Percentiles rank a stretch among this genome's conserved stretches.
phyloP scores from a whole-genome alignment of 2,113 vertebrate species.

The Columba livia region DNA sequence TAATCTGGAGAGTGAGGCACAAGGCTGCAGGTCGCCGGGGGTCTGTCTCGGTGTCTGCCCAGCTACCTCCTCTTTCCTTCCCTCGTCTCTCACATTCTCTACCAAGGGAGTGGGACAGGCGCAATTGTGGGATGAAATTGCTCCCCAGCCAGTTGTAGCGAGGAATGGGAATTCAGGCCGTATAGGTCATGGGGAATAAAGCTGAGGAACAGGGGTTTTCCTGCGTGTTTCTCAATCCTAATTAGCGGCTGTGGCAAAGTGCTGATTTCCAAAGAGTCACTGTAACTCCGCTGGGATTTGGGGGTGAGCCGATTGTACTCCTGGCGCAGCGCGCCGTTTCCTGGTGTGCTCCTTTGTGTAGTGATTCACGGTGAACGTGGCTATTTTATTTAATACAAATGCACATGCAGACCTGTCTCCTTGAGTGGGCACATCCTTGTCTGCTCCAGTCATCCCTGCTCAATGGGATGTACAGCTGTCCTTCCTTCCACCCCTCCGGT shows the following conservation, averaged over 20 bases:
- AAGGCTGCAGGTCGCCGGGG: background rate
- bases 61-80: slow-evolving; percentile 1
- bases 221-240: background rate
- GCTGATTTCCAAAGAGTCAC: background rate
- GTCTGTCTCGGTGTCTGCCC: background rate
- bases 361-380: slow-evolving; percentile 18
- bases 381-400: background rate
- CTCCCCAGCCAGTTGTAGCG: background rate
- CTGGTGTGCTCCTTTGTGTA: background rate
- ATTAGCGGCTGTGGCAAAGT: background rate
- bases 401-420: background rate
- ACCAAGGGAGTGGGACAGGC: background rate
- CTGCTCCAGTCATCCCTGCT: background rate
- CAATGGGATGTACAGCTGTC: background rate
- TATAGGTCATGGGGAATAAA: background rate
- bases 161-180: background rate
- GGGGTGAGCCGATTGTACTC: background rate
- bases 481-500: background rate
- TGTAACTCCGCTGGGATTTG: background rate
- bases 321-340: background rate
- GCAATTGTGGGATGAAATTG: background rate
- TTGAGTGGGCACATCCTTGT: background rate
- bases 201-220: background rate
- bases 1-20: background rate
- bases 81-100: background rate